These are phyloP conservation scores for Hydraecia micacea DNA, from an alignment of 2,888 invertebrate species.

Conservation along the genomic window DNA sequence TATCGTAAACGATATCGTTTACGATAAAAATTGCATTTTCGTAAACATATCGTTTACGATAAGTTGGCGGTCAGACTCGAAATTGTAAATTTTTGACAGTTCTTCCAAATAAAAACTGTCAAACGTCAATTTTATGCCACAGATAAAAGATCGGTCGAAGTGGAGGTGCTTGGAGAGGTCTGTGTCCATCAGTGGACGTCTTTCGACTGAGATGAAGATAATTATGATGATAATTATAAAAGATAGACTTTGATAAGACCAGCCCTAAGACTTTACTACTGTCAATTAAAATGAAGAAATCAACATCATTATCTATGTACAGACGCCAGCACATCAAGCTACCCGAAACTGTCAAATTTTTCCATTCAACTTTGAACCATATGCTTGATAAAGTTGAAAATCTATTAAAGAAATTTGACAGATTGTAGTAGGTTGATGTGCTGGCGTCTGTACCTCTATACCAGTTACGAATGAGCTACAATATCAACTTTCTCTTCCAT, in stretches of 20 bases:
- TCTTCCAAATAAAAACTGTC: neutral
- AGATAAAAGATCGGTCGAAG: neutral
- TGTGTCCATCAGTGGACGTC: too few relatives aligned
- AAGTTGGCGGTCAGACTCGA: neutral
- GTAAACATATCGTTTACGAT: neutral
- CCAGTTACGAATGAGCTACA: neutral
- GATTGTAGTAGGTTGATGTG: too few relatives aligned
- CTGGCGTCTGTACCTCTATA: neutral
- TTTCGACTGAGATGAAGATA: too few relatives aligned
- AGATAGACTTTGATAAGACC: neutral
- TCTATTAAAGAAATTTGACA: too few relatives aligned
- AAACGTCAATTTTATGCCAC: neutral
- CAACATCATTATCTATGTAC: neutral
- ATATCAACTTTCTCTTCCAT: constrained; percentile 35
- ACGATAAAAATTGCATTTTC: neutral
- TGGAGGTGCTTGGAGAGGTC: too few relatives aligned
- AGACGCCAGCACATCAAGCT: too few relatives aligned
- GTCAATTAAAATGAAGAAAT: neutral
- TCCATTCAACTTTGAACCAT: too few relatives aligned
- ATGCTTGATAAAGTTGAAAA: too few relatives aligned
- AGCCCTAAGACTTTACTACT: neutral
- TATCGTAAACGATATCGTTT: neutral
- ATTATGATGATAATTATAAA: neutral
- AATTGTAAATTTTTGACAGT: neutral
- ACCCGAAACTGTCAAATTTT: too few relatives aligned